Evolutionary conservation across 2,797 vertebrate genomes (phyloP), one percentile per base, ranked within the genome.

Genomic region (Artibeus lituratus): DNA sequence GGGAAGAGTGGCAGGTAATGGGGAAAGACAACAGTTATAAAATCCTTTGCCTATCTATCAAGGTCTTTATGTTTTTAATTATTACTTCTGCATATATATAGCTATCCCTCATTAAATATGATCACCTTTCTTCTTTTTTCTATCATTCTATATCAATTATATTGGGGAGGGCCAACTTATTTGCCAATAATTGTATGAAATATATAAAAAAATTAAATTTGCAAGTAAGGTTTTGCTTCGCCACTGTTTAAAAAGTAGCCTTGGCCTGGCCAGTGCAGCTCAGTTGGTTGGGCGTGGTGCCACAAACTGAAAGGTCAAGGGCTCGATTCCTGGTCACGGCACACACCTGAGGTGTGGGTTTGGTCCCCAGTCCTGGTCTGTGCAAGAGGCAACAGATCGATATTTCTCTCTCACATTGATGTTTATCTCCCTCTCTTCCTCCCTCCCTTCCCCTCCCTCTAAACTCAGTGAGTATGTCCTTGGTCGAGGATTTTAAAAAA

Each of bases 171-270:
- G 2, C 1, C 76, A 73, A 37, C 10, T 73, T 11, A 19, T 90
- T 51, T 81, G 14, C 51, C 76, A 26, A 70, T 55, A 53, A 26
- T 85, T 94, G 12, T 65, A 65, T 53, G 62, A 81, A 82, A 16
- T 65, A 18, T 24, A 18, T n/a, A 76, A 65, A 59, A 59, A 95
- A 84, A 70, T 44, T 80, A 84, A 90, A 87, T 84, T 91, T 96
- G 59, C 29, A 94, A 93, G 85, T 90, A 57, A 81, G 57, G 2
- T 85, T 76, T 69, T 16, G 74, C 42, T 90, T 92, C 91, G 37
- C 42, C 35, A 67, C 8, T 35, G 0, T 69, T 59, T 94, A 82
- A 62, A 57, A 83, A 65, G 73, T n/a, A 83, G 32, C 4, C 47
- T 77, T 82, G 29, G 62, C 62, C 62, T 65, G 32, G 14, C 14